These are phyloP conservation scores for Crenuchus spilurus DNA, from an alignment of 2,797 vertebrate genomes.

Conservation along the genomic window DNA sequence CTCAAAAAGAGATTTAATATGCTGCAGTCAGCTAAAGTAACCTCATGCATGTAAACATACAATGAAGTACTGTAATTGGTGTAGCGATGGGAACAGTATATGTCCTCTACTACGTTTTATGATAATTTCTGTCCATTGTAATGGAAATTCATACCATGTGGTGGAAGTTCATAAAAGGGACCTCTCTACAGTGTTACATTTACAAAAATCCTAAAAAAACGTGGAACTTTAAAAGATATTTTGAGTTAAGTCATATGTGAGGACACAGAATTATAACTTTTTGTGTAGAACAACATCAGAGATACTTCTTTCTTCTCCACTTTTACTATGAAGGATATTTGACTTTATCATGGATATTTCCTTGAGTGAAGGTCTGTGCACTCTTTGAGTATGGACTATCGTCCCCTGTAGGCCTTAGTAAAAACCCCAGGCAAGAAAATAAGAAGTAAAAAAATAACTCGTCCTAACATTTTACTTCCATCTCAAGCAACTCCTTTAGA, in stretches of 20 bases:
- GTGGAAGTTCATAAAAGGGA: background rate
- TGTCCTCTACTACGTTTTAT: constrained; percentile 1
- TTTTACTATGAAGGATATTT: constrained; percentile 16
- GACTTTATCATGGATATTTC: constrained; percentile 51
- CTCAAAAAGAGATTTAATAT: constrained; percentile 16
- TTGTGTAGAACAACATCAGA: background rate
- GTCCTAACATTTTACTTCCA: constrained; percentile 60
- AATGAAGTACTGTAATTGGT: constrained; percentile 9
- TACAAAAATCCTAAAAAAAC: background rate
- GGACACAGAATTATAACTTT: background rate
- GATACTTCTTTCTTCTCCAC: background rate
- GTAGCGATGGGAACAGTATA: background rate
- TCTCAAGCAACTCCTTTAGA: constrained; percentile 3
- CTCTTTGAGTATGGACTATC: constrained; percentile 44
- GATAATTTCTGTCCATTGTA: background rate
- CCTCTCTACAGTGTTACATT: background rate
- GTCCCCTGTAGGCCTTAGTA: constrained; percentile 65
- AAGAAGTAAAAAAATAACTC: constrained; percentile 59
- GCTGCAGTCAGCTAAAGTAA: background rate
- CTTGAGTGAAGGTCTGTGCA: constrained; percentile 59
- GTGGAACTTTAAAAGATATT: background rate
- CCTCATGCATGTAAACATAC: background rate
- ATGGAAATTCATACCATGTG: constrained; percentile 4
- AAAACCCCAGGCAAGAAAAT: constrained; percentile 56
- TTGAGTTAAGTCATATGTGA: background rate